Conservation (phyloP, 1,140 invertebrate species). For the Diabrotica undecimpunctata region DNA sequence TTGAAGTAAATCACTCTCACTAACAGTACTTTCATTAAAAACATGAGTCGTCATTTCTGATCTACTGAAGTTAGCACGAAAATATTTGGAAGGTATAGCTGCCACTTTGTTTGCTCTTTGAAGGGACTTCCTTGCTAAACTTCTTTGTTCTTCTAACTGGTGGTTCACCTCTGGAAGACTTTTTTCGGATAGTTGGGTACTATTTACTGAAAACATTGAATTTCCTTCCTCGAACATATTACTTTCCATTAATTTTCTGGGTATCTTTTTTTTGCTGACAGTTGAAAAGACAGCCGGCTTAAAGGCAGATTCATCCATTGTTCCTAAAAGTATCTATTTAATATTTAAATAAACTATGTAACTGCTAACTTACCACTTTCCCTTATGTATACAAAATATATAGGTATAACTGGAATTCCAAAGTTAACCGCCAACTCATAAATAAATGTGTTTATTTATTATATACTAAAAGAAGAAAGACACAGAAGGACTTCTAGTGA, state of each 20-base stretch:
- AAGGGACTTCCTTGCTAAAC: slow-evolving; percentile 25
- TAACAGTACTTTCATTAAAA: slow-evolving; percentile 34
- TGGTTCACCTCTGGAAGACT: slow-evolving; percentile 5
- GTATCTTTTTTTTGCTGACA: neutral
- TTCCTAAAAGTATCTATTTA: slow-evolving; percentile 19
- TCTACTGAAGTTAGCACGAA: slow-evolving; percentile 21
- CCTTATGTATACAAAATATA: too few species aligned
- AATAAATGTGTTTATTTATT: too few species aligned
- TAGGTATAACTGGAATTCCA: too few species aligned
- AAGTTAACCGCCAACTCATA: too few species aligned
- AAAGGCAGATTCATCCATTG: neutral
- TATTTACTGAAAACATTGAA: neutral
- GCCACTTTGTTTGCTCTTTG: slow-evolving; percentile 27
- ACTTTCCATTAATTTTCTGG: neutral
- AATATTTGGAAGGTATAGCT: slow-evolving; percentile 28
- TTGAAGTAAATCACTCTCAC: slow-evolving; percentile 35
- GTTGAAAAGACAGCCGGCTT: neutral
- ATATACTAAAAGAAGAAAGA: too few species aligned
- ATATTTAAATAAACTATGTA: slow-evolving; percentile 6
- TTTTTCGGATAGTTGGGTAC: neutral
- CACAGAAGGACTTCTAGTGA: too few species aligned
- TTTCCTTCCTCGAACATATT: slow-evolving; percentile 5
- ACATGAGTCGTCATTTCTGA: slow-evolving; percentile 5
- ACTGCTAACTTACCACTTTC: too few species aligned
- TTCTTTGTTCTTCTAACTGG: slow-evolving; percentile 23